Evolutionary conservation across 2,888 invertebrate genomes (phyloP).

Genomic region (Eretmocerus hayati): DNA sequence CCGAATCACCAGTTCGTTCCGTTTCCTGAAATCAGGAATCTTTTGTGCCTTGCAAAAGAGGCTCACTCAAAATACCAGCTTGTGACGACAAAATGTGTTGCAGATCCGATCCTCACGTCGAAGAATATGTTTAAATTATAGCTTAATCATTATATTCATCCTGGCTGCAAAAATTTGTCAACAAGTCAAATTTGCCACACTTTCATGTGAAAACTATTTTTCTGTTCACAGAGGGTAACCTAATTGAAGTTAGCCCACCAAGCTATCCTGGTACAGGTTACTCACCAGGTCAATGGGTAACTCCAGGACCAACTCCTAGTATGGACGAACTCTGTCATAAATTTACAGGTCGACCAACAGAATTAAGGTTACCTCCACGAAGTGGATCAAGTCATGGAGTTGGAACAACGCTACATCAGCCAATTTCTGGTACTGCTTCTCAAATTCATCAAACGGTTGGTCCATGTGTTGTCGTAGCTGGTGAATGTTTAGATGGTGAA

Average conservation of each 20-base stretch:
- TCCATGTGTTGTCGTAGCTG: slow-evolving; percentile 41
- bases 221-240: slow-evolving; percentile 38
- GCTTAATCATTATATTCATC: too few species aligned
- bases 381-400: slow-evolving; percentile 34
- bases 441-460: slow-evolving; percentile 34
- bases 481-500: slow-evolving; percentile 66
- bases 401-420: slow-evolving; percentile 32
- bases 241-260: slow-evolving; percentile 43
- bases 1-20: too few species aligned
- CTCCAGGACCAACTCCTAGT: slow-evolving; percentile 47
- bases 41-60: too few species aligned
- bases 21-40: too few species aligned
- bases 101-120: too few species aligned
- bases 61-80: too few species aligned
- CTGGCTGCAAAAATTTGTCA: too few species aligned
- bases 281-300: slow-evolving; percentile 48
- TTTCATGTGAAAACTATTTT: too few species aligned
- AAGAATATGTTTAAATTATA: too few species aligned
- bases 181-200: too few species aligned
- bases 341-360: slow-evolving; percentile 42
- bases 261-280: slow-evolving; percentile 43
- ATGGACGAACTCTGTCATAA: slow-evolving; percentile 45
- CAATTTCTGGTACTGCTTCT: slow-evolving; percentile 32
- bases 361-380: slow-evolving; percentile 42
- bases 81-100: too few species aligned